phyloP scores from a whole-genome alignment of 2,113 vertebrate species.

The Emberiza fucata region DNA sequence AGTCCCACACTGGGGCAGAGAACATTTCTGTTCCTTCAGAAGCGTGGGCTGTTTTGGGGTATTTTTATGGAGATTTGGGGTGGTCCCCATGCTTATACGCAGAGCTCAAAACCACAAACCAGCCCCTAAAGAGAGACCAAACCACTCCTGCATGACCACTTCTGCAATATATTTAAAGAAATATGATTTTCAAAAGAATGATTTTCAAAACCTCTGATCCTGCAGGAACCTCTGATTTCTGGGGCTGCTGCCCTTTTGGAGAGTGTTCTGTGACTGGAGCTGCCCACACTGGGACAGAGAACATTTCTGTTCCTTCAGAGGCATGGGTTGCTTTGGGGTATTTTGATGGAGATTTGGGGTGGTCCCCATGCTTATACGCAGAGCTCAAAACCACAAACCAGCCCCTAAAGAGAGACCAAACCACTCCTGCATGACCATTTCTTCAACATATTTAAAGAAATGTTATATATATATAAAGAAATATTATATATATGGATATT shows the following conservation, averaged over 20 bases:
- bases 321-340: background rate
- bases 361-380: background rate
- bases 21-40: background rate
- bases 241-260: no score
- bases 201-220: background rate
- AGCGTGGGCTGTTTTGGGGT: background rate
- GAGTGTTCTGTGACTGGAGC: no score
- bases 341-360: background rate
- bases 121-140: background rate
- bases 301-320: background rate
- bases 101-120: background rate
- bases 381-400: background rate
- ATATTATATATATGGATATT: no score
- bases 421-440: background rate
- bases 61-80: background rate
- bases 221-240: no score
- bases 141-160: background rate
- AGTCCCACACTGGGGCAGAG: no score
- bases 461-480: background rate
- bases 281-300: background rate
- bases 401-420: background rate
- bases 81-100: no score
- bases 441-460: background rate
- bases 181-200: rapidly evolving
- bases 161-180: background rate